Evolutionary conservation across 2,888 invertebrate genomes (phyloP).

Genomic region (Drosophila kokeensis): DNA sequence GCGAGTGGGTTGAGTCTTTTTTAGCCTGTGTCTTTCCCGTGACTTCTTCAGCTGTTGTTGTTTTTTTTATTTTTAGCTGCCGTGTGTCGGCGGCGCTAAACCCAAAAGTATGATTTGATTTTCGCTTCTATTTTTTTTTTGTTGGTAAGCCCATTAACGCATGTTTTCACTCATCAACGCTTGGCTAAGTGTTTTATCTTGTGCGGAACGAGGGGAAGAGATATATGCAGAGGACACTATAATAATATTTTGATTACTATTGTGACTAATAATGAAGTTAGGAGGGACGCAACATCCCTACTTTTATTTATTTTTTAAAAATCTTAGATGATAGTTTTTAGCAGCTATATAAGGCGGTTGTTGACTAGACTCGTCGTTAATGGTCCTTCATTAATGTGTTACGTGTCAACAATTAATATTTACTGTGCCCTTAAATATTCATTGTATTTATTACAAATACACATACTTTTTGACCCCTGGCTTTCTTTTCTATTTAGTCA

Average conservation of each 20-base stretch:
- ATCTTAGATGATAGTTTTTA: too few relatives aligned
- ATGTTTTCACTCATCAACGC: slow-evolving; percentile 78
- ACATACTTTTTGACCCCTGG: not conserved
- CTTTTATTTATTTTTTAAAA: too few relatives aligned
- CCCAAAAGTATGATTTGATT: slow-evolving; percentile 79
- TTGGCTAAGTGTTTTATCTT: slow-evolving; percentile 64
- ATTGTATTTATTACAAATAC: not conserved
- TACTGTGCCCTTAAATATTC: not conserved
- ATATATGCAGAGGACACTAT: slow-evolving; percentile 5
- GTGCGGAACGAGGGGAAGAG: not conserved
- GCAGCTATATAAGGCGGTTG: not conserved
- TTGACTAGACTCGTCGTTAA: not conserved
- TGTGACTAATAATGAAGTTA: slow-evolving; percentile 17
- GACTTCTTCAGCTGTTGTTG: slow-evolving; percentile 51
- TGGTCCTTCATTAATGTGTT: not conserved
- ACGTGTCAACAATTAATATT: not conserved
- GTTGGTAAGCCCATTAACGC: slow-evolving; percentile 74
- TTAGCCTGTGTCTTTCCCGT: slow-evolving; percentile 34
- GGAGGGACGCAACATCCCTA: not conserved
- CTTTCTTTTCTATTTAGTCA: not conserved
- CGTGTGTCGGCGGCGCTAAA: slow-evolving; percentile 64
- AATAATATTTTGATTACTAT: slow-evolving; percentile 30
- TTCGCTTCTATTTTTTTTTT: slow-evolving; percentile 43
- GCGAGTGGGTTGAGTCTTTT: slow-evolving; percentile 36
- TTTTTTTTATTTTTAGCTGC: slow-evolving; percentile 32